Evolutionary conservation across 2,797 vertebrate species (phyloP).

Genomic region (Xiphorhynchus erythropygius): DNA sequence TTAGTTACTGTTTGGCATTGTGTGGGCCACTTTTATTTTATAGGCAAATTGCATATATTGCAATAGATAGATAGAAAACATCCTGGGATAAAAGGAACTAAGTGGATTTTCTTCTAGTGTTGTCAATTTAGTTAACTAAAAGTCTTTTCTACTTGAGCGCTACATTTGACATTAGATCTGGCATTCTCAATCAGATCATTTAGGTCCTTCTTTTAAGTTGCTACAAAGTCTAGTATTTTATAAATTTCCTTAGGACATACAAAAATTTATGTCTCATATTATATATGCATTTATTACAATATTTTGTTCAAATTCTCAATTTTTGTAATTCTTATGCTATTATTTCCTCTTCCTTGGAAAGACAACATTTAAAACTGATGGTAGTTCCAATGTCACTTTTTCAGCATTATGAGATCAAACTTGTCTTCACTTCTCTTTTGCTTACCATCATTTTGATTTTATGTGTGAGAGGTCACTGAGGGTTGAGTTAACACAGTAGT

Average conservation of each 20-base stretch:
- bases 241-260: neutral
- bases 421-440: neutral
- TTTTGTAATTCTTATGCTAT: neutral
- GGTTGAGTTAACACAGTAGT: neutral
- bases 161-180: neutral
- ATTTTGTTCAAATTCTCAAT: neutral
- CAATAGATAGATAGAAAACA: neutral
- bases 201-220: neutral
- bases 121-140: neutral
- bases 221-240: neutral
- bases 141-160: neutral
- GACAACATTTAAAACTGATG: neutral
- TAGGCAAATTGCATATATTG: neutral
- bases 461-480: neutral
- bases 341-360: neutral
- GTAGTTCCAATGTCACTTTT: neutral
- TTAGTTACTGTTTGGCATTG: neutral
- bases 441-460: neutral
- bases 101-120: neutral
- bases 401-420: fast-evolving
- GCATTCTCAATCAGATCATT: neutral
- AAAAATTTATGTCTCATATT: neutral
- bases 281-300: neutral
- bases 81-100: neutral
- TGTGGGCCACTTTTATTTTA: neutral